Evolutionary conservation across 2,113 vertebrate species (phyloP).

Genomic region (Sclerurus mexicanus): DNA sequence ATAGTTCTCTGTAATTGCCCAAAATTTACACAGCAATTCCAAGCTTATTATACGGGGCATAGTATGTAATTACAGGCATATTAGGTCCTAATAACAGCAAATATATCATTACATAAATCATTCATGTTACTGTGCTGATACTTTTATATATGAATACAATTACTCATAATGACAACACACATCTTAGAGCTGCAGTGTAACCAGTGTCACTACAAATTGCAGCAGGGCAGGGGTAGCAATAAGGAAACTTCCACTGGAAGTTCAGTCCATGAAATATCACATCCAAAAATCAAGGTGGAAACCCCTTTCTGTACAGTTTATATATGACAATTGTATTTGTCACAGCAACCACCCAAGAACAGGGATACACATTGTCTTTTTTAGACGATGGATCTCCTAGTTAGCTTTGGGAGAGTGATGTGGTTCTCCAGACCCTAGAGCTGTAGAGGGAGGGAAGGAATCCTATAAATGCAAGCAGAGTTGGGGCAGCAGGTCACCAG

Average conservation of each 20-base stretch:
- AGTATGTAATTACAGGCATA: constrained; percentile 53
- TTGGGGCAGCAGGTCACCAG: not conserved
- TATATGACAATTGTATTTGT: not conserved
- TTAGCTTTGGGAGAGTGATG: not conserved
- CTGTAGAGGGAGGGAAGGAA: not conserved
- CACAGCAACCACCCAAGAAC: not conserved
- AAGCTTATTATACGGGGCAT: not conserved
- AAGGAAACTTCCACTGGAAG: not conserved
- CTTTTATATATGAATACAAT: constrained; percentile 32
- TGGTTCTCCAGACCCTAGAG: not conserved
- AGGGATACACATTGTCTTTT: not conserved
- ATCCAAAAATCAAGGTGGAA: not conserved
- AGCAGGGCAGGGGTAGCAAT: not conserved
- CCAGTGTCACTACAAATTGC: not conserved
- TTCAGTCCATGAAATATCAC: not conserved
- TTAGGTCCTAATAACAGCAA: constrained; percentile 48
- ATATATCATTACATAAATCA: constrained; percentile 54
- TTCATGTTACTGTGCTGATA: constrained; percentile 25
- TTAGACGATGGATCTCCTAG: not conserved
- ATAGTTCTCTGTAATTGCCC: constrained; percentile 42
- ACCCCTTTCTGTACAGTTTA: not conserved
- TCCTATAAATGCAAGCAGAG: not conserved
- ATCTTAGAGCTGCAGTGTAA: not conserved
- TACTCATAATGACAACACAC: constrained; percentile 3
- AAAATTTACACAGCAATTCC: constrained; percentile 52